Base-by-base conservation (phyloP, 2,113 vertebrate species). In the Ellobius talpinus region DNA sequence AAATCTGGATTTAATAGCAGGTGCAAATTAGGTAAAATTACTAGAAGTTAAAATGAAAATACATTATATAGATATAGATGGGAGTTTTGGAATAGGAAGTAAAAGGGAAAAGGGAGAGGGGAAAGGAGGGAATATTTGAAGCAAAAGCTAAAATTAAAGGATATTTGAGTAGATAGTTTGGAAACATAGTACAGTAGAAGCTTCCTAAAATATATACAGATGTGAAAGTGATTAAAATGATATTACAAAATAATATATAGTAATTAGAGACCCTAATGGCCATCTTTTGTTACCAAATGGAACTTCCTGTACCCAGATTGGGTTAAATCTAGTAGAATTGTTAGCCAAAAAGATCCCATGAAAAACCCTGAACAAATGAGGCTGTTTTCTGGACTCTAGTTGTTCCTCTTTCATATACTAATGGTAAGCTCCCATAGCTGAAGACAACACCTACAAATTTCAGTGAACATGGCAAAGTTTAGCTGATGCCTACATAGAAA, bases 1-100 rank as follows among this genome's bases (percentile, higher is more conserved):
- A 94, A 87, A 36, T 23, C 74, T 87, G 10, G 23, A 21, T 94
- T 94, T 96, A 91, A 84, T 87, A 79, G n/a, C 5, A 94, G 58
- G 29, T 65, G 61, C 9, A 61, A 89, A 94, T 45, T 96, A 97
- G 12, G 66, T 88, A 91, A 94, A 96, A 95, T 77, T 91, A 95
- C 55, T 94, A 92, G 13, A 50, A 31, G 42, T 63, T 14, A 36
- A 68, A 68, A 17, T 33, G 14, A 68, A 68, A 68, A 68, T 0
- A 68, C 12, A 16, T 68, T 68, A 7, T 14, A 16, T 68, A 36
- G 13, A 5, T 68, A 36, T 36, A 33, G 66, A 68, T 36, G 14
- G 55, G 55, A 58, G 6, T 58, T 21, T 0, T 17, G 14, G 33
- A 70, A 36, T 6, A 70, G 33, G 6, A 36, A 36, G 66, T 7